Percentiles rank a stretch among this genome's conserved stretches.
Conservation (phyloP, 2,888 invertebrate genomes). For the Drosophila histrio region DNA sequence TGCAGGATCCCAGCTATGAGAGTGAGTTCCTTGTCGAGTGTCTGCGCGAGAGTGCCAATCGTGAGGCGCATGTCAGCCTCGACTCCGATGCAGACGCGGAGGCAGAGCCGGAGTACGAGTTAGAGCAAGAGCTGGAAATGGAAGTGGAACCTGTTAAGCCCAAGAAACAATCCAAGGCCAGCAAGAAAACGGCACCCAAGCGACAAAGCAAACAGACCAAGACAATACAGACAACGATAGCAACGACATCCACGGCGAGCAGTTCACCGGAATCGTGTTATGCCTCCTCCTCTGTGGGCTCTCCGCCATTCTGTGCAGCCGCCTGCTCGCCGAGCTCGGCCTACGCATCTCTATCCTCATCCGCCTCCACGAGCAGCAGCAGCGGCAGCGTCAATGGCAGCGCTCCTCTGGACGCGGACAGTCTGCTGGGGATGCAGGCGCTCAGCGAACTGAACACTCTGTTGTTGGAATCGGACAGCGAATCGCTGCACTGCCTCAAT, state of each 20-base stretch:
- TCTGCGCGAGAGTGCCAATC: constrained; percentile 63
- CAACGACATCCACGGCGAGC: constrained; percentile 4
- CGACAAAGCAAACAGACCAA: constrained; percentile 51
- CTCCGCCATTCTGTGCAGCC: constrained; percentile 61
- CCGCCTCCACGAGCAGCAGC: constrained; percentile 51
- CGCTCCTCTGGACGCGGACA: constrained; percentile 63
- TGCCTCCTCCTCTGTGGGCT: constrained; percentile 64
- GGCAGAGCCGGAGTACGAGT: constrained; percentile 27
- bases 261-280: constrained; percentile 69
- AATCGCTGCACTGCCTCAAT: constrained; percentile 85
- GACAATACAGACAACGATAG: neutral
- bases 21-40: constrained; percentile 78
- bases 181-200: constrained; percentile 54
- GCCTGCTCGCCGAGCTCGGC: constrained; percentile 67
- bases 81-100: constrained; percentile 47
- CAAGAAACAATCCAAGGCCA: constrained; percentile 42
- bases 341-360: constrained; percentile 68
- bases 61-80: constrained; percentile 42
- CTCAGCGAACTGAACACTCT: constrained; percentile 79
- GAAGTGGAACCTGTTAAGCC: constrained; percentile 24
- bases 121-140: constrained; percentile 26
- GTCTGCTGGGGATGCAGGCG: constrained; percentile 53
- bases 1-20: constrained; percentile 84
- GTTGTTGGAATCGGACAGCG: constrained; percentile 86
- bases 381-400: constrained; percentile 36